These are phyloP conservation scores for Furcifer pardalis DNA, from an alignment of 2,797 vertebrate genomes.

Conservation along the genomic window DNA sequence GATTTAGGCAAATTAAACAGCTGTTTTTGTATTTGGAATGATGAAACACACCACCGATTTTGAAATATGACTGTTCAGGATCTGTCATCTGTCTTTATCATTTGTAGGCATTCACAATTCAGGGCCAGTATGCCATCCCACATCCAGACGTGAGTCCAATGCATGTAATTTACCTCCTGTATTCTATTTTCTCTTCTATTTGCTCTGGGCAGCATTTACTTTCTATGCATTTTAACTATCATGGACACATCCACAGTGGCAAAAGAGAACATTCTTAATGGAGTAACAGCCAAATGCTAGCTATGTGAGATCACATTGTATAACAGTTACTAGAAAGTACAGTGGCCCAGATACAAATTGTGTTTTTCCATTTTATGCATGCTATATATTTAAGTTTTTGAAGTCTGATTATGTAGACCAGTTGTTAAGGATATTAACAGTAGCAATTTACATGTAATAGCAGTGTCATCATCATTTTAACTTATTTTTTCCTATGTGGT, in stretches of 20 bases:
- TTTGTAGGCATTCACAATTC: conserved; percentile 89
- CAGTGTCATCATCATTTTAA: conserved; percentile 69
- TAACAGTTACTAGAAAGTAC: conserved; percentile 67
- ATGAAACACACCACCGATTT: background rate
- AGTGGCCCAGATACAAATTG: conserved; percentile 74
- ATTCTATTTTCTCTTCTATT: conserved; percentile 64
- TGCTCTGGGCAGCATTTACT: conserved; percentile 77
- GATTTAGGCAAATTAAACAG: accelerated
- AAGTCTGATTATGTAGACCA: conserved; percentile 61
- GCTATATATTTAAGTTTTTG: conserved; percentile 72
- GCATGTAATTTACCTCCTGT: conserved; percentile 68
- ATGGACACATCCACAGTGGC: background rate
- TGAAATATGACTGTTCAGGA: conserved; percentile 29
- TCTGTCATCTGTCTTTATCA: conserved; percentile 64
- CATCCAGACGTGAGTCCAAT: conserved; percentile 93
- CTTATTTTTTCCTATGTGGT: conserved; percentile 60
- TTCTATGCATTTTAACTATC: conserved; percentile 56
- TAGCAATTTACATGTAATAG: conserved; percentile 72
- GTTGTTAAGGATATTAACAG: conserved; percentile 68
- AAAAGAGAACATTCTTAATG: conserved; percentile 19
- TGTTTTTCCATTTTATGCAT: conserved; percentile 63
- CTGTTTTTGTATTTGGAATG: background rate
- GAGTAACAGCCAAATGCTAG: conserved; percentile 29
- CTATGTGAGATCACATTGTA: conserved; percentile 32
- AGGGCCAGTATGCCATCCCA: conserved; percentile 91